Base-by-base conservation (phyloP, 2,797 vertebrate species). In the Dermochelys coriacea region DNA sequence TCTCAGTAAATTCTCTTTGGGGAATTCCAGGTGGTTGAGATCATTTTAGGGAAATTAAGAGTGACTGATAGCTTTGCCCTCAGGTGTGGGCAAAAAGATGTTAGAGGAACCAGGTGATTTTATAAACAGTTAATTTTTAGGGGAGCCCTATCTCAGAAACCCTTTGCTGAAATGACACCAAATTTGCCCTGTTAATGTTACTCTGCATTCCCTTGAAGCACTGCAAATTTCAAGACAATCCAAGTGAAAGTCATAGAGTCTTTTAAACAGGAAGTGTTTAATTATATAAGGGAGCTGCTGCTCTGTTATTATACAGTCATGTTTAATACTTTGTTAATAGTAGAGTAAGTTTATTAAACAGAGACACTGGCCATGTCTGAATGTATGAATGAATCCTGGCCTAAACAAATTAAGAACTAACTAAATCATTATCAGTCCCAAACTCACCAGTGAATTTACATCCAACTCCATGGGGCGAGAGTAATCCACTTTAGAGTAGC, bases 21-120 rank as follows among this genome's bases (percentile, higher is more conserved):
- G n/a, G n/a, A n/a, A n/a, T 23, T 50, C 9, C 14, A 29, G 52
- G 3, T 59, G 92, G 14, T 86, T 89, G 41, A 5, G 8, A 21
- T 79, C 8, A 80, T 9, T 54, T 85, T 18, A 11, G 68, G 82
- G 18, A 68, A 18, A 34, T 37, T 10, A 68, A 37, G 18, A 5
- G n/a, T 93, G 68, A 61, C 7, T 75, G 21, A 18, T 19, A 84
- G 5, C 4, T 71, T 85, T 75, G 2, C 31, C 49, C 82, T 5
- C 21, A 51, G 6, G 9, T 23, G 37, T 23, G 52, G 84, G 5
- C 3, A 71, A 55, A 91, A 34, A 0, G 8, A 64, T 18, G 15
- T 18, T n/a, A 23, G 12, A 84, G 8, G 57, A 49, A 59, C 5
- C 41, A 77, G 45, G 49, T 0, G 0, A 29, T 79, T 85, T 84